These are phyloP conservation scores for Malurus alboscapulatus DNA, from an alignment of 2,113 vertebrate genomes.

Conservation along the genomic window DNA sequence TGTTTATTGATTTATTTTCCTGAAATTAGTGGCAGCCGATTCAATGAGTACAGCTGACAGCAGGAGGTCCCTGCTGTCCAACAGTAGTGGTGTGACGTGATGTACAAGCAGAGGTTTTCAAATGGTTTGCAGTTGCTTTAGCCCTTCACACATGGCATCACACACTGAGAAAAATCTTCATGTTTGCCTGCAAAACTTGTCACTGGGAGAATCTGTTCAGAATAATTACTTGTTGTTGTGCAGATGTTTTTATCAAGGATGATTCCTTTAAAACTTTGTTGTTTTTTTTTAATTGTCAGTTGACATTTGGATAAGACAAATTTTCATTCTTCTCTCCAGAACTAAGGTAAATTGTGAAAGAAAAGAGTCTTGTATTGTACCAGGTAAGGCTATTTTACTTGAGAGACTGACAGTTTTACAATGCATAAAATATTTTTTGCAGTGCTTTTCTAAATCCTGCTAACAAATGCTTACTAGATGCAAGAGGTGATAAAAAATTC, in stretches of 20 bases:
- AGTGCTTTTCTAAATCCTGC: background rate
- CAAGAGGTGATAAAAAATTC: background rate
- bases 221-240: background rate
- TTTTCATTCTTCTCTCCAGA: background rate
- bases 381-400: background rate
- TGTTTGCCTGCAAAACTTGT: background rate
- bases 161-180: background rate
- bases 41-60: background rate
- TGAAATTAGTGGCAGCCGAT: background rate
- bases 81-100: background rate
- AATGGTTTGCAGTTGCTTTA: background rate
- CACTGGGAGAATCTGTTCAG: background rate
- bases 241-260: background rate
- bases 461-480: background rate
- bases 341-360: background rate
- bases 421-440: background rate
- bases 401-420: background rate
- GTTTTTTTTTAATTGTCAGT: background rate
- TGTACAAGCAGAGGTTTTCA: background rate
- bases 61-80: background rate
- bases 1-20: background rate
- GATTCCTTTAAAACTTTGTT: background rate
- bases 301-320: background rate
- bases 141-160: background rate
- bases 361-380: background rate